phyloP scores from a whole-genome alignment of 2,113 vertebrate genomes.

The Alligator sinensis region DNA sequence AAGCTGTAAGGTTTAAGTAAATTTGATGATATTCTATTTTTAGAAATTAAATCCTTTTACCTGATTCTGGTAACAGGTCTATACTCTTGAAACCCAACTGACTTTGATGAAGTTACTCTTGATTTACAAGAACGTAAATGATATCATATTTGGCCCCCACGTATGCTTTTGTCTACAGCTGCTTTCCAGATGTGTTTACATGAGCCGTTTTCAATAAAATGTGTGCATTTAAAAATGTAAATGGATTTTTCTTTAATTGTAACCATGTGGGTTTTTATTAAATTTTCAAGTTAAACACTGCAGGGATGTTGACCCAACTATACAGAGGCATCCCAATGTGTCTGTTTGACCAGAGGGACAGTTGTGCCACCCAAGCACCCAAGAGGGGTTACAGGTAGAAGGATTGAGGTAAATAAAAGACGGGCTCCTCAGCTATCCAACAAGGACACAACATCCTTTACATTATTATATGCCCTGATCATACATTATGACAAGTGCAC shows the following conservation, averaged over 20 bases:
- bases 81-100: conserved; percentile 49
- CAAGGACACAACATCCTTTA: neutral
- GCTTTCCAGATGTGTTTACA: conserved; percentile 72
- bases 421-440: neutral
- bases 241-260: conserved; percentile 73
- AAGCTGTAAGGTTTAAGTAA: conserved; percentile 34
- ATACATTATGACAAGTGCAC: no score
- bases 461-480: neutral
- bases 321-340: rapidly evolving
- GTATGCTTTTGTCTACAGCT: conserved; percentile 69
- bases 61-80: conserved; percentile 54
- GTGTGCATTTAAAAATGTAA: conserved; percentile 68
- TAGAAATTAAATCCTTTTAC: conserved; percentile 46
- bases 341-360: neutral
- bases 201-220: conserved; percentile 66
- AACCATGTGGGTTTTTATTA: conserved; percentile 65
- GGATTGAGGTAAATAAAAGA: neutral
- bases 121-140: conserved; percentile 47
- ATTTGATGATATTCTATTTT: conserved; percentile 39
- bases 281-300: conserved; percentile 53
- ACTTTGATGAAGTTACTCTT: conserved; percentile 45
- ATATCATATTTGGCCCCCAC: conserved; percentile 45
- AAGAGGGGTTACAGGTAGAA: neutral
- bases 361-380: neutral
- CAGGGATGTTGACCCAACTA: conserved; percentile 27